phyloP scores from a whole-genome alignment of 2,113 vertebrate genomes.

The Rhizomys pruinosus region DNA sequence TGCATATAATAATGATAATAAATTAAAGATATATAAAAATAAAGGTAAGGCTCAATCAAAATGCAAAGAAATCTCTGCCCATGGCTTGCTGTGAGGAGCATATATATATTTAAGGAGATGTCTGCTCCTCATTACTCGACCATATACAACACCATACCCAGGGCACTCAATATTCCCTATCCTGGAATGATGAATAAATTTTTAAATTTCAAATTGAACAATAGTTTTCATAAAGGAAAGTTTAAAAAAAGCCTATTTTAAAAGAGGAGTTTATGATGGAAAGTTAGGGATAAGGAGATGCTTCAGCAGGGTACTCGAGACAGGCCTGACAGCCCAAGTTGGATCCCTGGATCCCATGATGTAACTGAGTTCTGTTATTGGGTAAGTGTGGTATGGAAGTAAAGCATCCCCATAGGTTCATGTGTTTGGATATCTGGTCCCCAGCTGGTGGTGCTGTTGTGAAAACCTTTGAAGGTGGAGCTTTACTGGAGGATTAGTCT shows the following conservation, averaged over 20 bases:
- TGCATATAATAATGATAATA: no score
- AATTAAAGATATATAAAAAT: no score
- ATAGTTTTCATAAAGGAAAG: neutral
- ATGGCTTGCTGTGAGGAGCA: no score
- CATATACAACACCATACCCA: neutral
- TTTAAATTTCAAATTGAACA: neutral
- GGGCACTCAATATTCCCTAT: neutral
- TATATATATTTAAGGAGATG: neutral
- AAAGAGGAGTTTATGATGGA: conserved; percentile 3
- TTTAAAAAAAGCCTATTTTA: neutral
- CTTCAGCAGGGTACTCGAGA: neutral
- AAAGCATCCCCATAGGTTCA: no score
- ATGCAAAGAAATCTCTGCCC: neutral
- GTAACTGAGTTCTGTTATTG: no score
- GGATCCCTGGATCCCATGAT: no score
- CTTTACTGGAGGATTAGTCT: no score
- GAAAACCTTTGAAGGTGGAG: no score
- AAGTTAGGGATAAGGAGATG: neutral
- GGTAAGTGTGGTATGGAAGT: no score
- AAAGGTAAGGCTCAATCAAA: no score
- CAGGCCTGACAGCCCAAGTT: neutral
- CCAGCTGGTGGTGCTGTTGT: no score
- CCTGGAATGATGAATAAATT: neutral
- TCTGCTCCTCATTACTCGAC: neutral
- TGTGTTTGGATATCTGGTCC: no score